These are phyloP conservation scores for Rhagophthalmus giganteus DNA, from an alignment of 2,888 invertebrate genomes.

Conservation along the genomic window DNA sequence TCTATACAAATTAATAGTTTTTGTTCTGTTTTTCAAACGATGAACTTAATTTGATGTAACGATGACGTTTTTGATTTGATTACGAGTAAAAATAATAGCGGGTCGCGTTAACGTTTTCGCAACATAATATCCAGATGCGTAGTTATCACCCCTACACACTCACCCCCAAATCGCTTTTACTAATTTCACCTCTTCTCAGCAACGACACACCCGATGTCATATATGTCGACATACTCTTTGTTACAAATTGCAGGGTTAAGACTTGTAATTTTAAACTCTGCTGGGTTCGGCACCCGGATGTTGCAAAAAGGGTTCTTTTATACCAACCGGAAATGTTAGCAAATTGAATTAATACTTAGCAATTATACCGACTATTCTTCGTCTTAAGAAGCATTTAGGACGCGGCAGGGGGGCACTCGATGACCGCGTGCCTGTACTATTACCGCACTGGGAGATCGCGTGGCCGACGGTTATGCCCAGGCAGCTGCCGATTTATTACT, in stretches of 20 bases:
- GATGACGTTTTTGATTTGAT: too few relatives aligned
- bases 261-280: slow-evolving; percentile 52
- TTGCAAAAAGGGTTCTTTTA: slow-evolving; percentile 50
- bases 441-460: slow-evolving; percentile 52
- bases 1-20: too few relatives aligned
- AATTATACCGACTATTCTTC: slow-evolving; percentile 54
- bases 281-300: slow-evolving; percentile 51
- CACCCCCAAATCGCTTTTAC: slow-evolving; percentile 22
- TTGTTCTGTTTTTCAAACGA: too few relatives aligned
- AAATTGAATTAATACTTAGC: slow-evolving; percentile 58
- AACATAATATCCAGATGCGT: slow-evolving; percentile 8
- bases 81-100: too few relatives aligned
- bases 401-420: slow-evolving; percentile 46
- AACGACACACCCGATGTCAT: slow-evolving; percentile 47
- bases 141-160: slow-evolving; percentile 15
- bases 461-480: slow-evolving; percentile 41
- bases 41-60: too few relatives aligned
- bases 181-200: slow-evolving; percentile 44
- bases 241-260: slow-evolving; percentile 54
- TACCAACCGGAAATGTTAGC: slow-evolving; percentile 52
- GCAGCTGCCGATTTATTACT: slow-evolving; percentile 37
- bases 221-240: slow-evolving; percentile 44
- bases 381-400: slow-evolving; percentile 56
- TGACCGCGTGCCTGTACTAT: slow-evolving; percentile 48
- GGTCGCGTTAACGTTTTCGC: too few relatives aligned